Evolutionary conservation across 2,113 vertebrate species (phyloP), one percentile per base, ranked within the genome.

Genomic region (Leptodactylus fuscus): DNA sequence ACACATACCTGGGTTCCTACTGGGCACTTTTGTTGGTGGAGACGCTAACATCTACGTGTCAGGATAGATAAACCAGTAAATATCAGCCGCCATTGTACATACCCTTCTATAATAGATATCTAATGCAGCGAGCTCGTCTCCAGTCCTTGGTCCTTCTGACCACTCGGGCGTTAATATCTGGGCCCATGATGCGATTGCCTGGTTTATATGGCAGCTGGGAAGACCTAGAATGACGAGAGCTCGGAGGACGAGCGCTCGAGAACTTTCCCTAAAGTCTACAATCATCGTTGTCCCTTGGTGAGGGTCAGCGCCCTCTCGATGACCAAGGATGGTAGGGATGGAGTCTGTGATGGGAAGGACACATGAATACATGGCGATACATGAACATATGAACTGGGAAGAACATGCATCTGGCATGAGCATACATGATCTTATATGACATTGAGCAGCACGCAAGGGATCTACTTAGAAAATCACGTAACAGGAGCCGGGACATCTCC

Each of bases 361-460:
- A 88, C 62, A 36, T 76, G 90, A 88, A 15, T 87, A 85, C 76
- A 88, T 87, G 89, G 88, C 60, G 36, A 70, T 69, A 36, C 15
- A 69, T 58, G 48, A 32, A 49, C n/a, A 82, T 89, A 85, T 88
- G 89, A 2, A 2, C 81, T 55, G 87, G 88, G 91, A 88, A 91
- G 89, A 88, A 92, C 91, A 90, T 89, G 90, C 78, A 70, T 69
- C 27, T 67, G 0, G 87, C 71, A 82, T 80, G 58, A 79, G 85
- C 29, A 32, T 88, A 87, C 88, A 79, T 0, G 1, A 89, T 46
- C 27, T 20, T 87, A 83, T 88, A 73, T 0, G 1, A 89, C 34
- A 58, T 20, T 82, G 41, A 82, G 75, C 0, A 0, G 88, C 81
- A 55, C 0, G 58, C 0, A 0, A 0, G 0, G 87, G 81, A 32